Evolutionary conservation across 2,113 vertebrate species (phyloP).

Genomic region (Alexandromys fortis): DNA sequence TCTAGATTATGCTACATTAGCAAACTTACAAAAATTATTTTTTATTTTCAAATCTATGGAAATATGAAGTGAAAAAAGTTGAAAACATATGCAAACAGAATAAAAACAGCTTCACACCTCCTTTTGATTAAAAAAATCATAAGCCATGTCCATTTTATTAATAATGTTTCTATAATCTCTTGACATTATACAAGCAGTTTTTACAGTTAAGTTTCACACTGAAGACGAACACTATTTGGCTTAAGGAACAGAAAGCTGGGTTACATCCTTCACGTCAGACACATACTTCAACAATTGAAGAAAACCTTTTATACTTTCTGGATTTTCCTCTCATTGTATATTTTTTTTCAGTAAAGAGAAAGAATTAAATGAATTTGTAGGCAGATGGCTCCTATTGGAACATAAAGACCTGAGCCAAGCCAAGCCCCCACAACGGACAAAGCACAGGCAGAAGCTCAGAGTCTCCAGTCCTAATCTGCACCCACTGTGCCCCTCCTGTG

Average conservation of each 20-base stretch:
- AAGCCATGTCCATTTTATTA: constrained; percentile 86
- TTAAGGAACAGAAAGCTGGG: constrained; percentile 84
- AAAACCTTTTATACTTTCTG: constrained; percentile 76
- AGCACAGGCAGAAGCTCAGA: constrained; percentile 20
- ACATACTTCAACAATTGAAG: constrained; percentile 76
- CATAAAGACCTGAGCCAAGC: constrained; percentile 54
- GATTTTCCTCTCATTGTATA: constrained; percentile 73
- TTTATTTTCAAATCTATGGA: constrained; percentile 42
- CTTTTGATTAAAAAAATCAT: constrained; percentile 70
- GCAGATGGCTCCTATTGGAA: constrained; percentile 76
- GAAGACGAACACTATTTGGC: constrained; percentile 83
- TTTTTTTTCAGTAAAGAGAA: constrained; percentile 72
- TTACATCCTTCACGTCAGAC: constrained; percentile 81
- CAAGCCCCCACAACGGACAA: constrained; percentile 26
- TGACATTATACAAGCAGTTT: constrained; percentile 83
- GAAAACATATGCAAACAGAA: constrained; percentile 52
- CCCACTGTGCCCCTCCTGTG: constrained; percentile 10
- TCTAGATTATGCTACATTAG: constrained; percentile 42
- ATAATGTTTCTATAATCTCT: constrained; percentile 83
- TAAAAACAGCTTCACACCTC: constrained; percentile 70
- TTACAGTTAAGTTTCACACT: constrained; percentile 85
- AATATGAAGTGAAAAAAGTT: constrained; percentile 61
- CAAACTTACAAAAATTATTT: constrained; percentile 38
- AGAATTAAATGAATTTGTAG: constrained; percentile 71
- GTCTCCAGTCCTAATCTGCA: background rate